Base-by-base conservation (phyloP, 2,797 vertebrate genomes). In the Neomorphus geoffroyi region DNA sequence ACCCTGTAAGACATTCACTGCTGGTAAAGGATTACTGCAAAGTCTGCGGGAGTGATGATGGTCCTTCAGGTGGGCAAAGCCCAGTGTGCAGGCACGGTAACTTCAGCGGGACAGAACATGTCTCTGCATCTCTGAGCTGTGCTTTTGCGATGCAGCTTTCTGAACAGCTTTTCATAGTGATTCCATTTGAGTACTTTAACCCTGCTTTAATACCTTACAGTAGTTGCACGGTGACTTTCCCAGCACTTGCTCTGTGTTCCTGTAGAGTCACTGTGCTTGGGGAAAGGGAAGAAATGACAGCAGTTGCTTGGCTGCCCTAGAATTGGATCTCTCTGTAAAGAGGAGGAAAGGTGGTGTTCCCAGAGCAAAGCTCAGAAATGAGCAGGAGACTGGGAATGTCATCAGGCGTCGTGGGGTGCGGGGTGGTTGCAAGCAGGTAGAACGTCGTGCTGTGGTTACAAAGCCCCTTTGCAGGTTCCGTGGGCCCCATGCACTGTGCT, bases 321-420 rank as follows among this genome's bases (percentile, higher is more conserved):
- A 11, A 23, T 9, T 32, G 26, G 51, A 2, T 41, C 30, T 32
- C 61, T 7, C 13, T 27, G 4, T 64, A 6, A 7, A 35, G 7
- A 37, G 24, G 17, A 18, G 24, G 17, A 7, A 32, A 18, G 18
- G 17, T 35, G 6, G 2, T 10, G 54, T 41, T 37, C 32, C 24
- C n/a, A 3, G 13, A 62, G 32, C 50, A 61, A 35, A 67, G 30
- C 60, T 45, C 19, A 10, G 33, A 48, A 41, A 51, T 21, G 53
- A 80, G 37, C 72, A 35, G 32, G 45, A 37, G 16, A 58, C 17
- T 12, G 43, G 23, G 24, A 23, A 13, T 13, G 3, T 6, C 26
- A 27, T 32, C 61, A n/a, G 57, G 7, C 33, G 8, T 2, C 7
- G 13, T 0, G 17, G 19, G 5, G 46, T 15, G 37, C 2, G 5